These are phyloP conservation scores for Listronotus oregonensis DNA, from an alignment of 1,140 invertebrate species.

Conservation along the genomic window DNA sequence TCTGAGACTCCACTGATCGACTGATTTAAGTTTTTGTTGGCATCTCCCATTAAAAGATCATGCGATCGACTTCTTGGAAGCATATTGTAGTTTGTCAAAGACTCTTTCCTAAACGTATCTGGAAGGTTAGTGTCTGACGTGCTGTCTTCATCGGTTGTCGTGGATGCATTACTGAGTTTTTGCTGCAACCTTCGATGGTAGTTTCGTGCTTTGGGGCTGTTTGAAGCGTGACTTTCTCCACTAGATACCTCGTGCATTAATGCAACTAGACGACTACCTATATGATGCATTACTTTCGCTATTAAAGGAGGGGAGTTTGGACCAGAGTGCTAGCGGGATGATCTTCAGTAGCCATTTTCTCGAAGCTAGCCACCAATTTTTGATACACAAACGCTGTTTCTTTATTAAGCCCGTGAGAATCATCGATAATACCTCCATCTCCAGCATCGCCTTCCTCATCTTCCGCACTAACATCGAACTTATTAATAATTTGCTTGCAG, in stretches of 20 bases:
- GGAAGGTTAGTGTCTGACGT: conserved; percentile 63
- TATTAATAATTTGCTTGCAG: conserved; percentile 85
- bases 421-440: conserved; percentile 62
- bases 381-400: conserved; percentile 85
- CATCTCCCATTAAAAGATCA: conserved; percentile 70
- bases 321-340: conserved; percentile 54
- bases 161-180: conserved; percentile 66
- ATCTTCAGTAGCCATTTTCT: conserved; percentile 68
- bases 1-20: conserved; percentile 58
- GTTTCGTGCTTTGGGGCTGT: conserved; percentile 59
- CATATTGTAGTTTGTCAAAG: conserved; percentile 48
- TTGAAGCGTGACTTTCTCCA: conserved; percentile 62
- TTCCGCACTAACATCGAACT: conserved; percentile 69
- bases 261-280: conserved; percentile 84
- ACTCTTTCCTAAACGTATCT: conserved; percentile 50
- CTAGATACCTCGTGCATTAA: conserved; percentile 91
- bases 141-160: conserved; percentile 77
- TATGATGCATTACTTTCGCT: conserved; percentile 91
- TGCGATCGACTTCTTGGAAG: conserved; percentile 77
- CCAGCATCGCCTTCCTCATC: conserved; percentile 62
- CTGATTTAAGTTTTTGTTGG: conserved; percentile 53
- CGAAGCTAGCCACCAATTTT: conserved; percentile 78
- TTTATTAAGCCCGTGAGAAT: conserved; percentile 63
- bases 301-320: conserved; percentile 79
- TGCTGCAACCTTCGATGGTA: conserved; percentile 62